These are phyloP conservation scores for Caenorhabditis wallacei DNA, from an alignment of 2,888 invertebrate genomes.

Conservation along the genomic window DNA sequence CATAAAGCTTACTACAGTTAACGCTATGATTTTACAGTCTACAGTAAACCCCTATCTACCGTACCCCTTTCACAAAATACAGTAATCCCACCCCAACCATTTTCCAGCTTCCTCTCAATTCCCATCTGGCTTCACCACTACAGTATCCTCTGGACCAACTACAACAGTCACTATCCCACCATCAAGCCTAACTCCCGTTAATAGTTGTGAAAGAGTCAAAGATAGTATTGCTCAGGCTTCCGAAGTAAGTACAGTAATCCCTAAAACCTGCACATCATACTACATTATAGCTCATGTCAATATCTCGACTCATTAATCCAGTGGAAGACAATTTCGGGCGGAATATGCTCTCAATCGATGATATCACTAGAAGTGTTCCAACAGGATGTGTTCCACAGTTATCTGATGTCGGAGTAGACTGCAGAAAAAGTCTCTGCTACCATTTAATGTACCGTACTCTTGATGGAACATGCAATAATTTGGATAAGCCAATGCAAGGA, in stretches of 20 bases:
- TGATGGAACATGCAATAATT: conserved; percentile 97
- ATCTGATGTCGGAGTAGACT: conserved; percentile 84
- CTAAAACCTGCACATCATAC: not conserved
- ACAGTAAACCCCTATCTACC: no score
- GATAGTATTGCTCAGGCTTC: conserved; percentile 63
- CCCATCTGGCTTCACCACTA: conserved; percentile 41
- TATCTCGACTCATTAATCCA: conserved; percentile 70
- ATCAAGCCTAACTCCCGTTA: conserved; percentile 59
- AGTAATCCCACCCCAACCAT: not conserved
- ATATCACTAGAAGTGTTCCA: conserved; percentile 80
- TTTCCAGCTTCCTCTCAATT: conserved; percentile 35
- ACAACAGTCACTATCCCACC: conserved; percentile 59
- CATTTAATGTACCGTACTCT: conserved; percentile 87
- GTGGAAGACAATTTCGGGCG: conserved; percentile 76
- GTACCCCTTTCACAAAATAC: no score
- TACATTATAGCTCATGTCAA: conserved; percentile 60
- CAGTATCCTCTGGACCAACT: conserved; percentile 48
- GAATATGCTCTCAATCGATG: conserved; percentile 78
- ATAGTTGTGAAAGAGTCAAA: conserved; percentile 62
- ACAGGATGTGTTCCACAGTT: conserved; percentile 81
- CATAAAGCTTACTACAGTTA: no score
- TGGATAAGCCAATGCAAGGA: conserved; percentile 93
- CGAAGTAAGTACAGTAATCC: conserved; percentile 47
- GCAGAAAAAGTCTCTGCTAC: conserved; percentile 80
- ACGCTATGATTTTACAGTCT: no score